phyloP scores from a whole-genome alignment of 2,888 invertebrate genomes.

The Drosophila rubida region DNA sequence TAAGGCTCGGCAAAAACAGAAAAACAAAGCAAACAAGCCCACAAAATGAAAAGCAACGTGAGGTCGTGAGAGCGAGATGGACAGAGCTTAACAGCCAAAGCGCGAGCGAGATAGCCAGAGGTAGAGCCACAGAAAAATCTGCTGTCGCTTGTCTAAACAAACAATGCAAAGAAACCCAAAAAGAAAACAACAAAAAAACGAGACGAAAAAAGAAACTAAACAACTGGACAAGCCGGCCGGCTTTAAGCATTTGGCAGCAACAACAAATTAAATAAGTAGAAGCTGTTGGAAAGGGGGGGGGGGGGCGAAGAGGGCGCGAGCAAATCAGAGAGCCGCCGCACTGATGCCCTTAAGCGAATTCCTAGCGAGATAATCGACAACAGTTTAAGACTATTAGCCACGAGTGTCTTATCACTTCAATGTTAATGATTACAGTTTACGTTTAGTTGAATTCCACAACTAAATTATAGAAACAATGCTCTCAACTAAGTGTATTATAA shows the following conservation, averaged over 20 bases:
- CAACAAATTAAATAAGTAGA: conserved; percentile 18
- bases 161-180: conserved; percentile 52
- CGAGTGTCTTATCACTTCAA: not conserved
- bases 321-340: conserved; percentile 1
- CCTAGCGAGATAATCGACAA: not conserved
- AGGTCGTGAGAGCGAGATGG: conserved; percentile 14
- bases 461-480: too few relatives aligned
- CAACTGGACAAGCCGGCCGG: conserved; percentile 78
- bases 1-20: conserved; percentile 48
- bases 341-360: conserved; percentile 31
- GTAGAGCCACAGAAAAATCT: conserved; percentile 37
- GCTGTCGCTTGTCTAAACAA: conserved; percentile 56
- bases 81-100: not conserved
- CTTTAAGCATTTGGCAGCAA: conserved; percentile 41
- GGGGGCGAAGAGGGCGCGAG: not conserved
- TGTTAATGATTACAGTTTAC: not conserved
- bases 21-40: conserved; percentile 48
- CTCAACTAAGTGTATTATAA: not conserved
- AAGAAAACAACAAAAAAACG: conserved; percentile 15
- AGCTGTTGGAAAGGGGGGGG: not conserved
- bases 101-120: not conserved
- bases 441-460: too few relatives aligned
- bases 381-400: not conserved
- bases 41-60: conserved; percentile 37
- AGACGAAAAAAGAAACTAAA: conserved; percentile 34